These are phyloP conservation scores for Pachyuromys duprasi DNA, from an alignment of 2,797 vertebrate genomes.

Conservation along the genomic window DNA sequence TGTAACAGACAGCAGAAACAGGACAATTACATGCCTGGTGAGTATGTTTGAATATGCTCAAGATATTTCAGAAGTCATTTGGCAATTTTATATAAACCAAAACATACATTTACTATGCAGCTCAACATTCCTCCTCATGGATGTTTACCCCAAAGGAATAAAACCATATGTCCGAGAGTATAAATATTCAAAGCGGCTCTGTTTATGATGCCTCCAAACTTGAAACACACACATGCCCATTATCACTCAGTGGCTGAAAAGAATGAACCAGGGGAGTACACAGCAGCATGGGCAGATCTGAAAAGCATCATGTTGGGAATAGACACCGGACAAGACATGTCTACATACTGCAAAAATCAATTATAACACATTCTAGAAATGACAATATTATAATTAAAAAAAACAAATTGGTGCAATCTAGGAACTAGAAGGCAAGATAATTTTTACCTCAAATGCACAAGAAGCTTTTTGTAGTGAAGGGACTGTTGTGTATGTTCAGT, in stretches of 20 bases:
- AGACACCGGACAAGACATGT: neutral
- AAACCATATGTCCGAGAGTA: constrained; percentile 14
- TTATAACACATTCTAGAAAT: neutral
- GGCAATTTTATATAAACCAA: neutral
- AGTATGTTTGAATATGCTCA: neutral
- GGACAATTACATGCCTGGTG: neutral
- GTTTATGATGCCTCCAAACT: neutral
- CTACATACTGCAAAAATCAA: neutral
- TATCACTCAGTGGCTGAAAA: neutral
- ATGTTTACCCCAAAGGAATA: constrained; percentile 6
- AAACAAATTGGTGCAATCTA: neutral
- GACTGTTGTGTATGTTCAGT: neutral
- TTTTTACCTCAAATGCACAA: neutral
- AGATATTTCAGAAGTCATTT: neutral
- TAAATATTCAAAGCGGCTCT: constrained; percentile 36
- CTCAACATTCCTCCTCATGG: neutral
- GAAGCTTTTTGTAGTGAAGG: neutral
- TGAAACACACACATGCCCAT: neutral
- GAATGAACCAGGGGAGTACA: neutral
- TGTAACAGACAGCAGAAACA: neutral
- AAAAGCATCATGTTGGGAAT: neutral
- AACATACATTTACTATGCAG: neutral
- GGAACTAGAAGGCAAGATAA: neutral
- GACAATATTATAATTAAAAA: neutral
- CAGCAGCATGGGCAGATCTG: neutral